phyloP scores from a whole-genome alignment of 2,113 vertebrate genomes.

The Cricetomys ansorgei region DNA sequence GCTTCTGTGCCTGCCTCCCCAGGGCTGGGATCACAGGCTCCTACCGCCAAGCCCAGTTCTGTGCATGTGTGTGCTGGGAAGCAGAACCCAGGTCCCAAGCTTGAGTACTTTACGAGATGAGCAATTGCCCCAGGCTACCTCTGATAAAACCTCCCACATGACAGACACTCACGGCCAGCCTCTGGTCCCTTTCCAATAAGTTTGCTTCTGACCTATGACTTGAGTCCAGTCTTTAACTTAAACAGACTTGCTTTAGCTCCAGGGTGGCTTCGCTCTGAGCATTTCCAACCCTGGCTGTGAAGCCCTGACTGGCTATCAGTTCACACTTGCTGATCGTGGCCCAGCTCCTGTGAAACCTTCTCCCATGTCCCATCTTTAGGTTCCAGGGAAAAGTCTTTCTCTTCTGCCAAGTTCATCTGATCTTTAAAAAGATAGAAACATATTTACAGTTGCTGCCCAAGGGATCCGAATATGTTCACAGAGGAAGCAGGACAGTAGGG shows the following conservation, averaged over 20 bases:
- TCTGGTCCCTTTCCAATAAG: background rate
- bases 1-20: background rate
- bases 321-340: background rate
- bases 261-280: background rate
- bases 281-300: background rate
- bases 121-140: background rate
- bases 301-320: background rate
- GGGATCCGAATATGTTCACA: background rate
- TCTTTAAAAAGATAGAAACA: background rate
- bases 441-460: background rate
- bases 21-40: background rate
- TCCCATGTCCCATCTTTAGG: background rate
- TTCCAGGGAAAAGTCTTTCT: background rate
- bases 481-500: background rate
- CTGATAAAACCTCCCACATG: background rate
- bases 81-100: too few relatives aligned
- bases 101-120: background rate
- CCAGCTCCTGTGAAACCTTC: background rate
- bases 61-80: background rate
- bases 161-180: background rate
- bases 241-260: background rate
- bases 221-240: background rate
- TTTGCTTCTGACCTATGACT: too few relatives aligned
- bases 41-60: background rate
- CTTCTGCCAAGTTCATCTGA: constrained; percentile 8